Conservation (phyloP, 2,113 vertebrate species). For the Marcusenius ussheri region DNA sequence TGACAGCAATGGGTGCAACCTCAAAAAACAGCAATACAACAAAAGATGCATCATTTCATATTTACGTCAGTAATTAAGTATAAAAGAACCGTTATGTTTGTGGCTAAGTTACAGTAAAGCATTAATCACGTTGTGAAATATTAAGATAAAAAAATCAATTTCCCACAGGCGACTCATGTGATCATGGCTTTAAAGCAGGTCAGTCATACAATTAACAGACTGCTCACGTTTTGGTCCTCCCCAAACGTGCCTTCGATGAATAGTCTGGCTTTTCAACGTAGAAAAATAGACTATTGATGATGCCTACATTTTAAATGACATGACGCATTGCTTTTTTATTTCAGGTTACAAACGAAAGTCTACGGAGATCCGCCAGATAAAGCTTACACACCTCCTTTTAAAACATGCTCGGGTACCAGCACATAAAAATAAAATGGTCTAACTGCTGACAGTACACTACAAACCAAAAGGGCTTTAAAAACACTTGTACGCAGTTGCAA, state of each 20-base stretch:
- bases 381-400: not conserved
- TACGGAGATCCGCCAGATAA: not conserved
- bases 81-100: not conserved
- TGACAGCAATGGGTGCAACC: constrained; percentile 18
- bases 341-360: not conserved
- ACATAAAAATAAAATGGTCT: not conserved
- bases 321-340: not conserved
- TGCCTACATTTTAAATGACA: not conserved
- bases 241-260: not conserved
- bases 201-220: not conserved
- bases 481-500: not conserved
- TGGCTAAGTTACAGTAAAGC: not conserved
- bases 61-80: constrained; percentile 6
- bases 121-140: not conserved
- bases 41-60: constrained; percentile 21
- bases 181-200: constrained; percentile 1
- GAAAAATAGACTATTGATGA: not conserved
- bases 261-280: not conserved
- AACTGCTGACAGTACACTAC: not conserved
- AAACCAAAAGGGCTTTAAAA: not conserved
- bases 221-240: not conserved
- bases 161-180: not conserved
- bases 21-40: not conserved
- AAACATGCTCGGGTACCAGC: not conserved
- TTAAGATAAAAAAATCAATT: not conserved